Evolutionary conservation across 2,888 invertebrate genomes (phyloP).

Genomic region (Epistrophe eligans): DNA sequence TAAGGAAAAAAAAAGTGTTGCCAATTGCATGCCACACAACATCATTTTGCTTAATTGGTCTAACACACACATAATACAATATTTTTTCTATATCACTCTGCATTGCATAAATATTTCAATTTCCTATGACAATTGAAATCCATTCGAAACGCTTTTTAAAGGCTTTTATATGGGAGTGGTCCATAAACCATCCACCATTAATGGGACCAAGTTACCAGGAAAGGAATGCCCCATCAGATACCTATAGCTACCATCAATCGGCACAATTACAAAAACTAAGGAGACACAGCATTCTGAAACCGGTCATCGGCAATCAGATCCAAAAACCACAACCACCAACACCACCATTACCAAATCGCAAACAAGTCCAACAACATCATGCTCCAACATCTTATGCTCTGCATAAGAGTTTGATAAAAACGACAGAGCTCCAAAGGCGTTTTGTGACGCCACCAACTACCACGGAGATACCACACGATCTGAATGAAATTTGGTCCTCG

Average conservation of each 20-base stretch:
- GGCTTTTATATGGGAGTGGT: constrained; percentile 79
- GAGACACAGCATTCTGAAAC: constrained; percentile 60
- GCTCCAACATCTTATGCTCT: constrained; percentile 74
- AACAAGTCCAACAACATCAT: constrained; percentile 18
- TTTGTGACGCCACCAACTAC: constrained; percentile 68
- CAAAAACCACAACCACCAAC: constrained; percentile 59
- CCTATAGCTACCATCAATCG: constrained; percentile 64
- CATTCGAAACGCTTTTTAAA: constrained; percentile 74
- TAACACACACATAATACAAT: constrained; percentile 50
- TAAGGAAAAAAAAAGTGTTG: constrained; percentile 54
- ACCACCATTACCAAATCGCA: constrained; percentile 52
- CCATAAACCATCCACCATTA: constrained; percentile 78
- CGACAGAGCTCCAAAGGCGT: constrained; percentile 62
- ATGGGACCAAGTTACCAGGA: constrained; percentile 73
- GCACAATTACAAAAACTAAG: constrained; percentile 70
- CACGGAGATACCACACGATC: constrained; percentile 70
- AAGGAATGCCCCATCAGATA: constrained; percentile 63
- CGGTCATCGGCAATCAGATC: constrained; percentile 55
- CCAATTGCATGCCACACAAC: constrained; percentile 56
- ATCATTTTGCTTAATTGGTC: constrained; percentile 52
- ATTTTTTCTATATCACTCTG: background rate
- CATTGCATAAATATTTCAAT: constrained; percentile 49
- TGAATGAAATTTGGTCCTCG: constrained; percentile 77
- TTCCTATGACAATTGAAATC: constrained; percentile 70
- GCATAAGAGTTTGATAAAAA: constrained; percentile 71